Base-by-base conservation (phyloP, 2,797 vertebrate species). In the Etheostoma perlongum region DNA sequence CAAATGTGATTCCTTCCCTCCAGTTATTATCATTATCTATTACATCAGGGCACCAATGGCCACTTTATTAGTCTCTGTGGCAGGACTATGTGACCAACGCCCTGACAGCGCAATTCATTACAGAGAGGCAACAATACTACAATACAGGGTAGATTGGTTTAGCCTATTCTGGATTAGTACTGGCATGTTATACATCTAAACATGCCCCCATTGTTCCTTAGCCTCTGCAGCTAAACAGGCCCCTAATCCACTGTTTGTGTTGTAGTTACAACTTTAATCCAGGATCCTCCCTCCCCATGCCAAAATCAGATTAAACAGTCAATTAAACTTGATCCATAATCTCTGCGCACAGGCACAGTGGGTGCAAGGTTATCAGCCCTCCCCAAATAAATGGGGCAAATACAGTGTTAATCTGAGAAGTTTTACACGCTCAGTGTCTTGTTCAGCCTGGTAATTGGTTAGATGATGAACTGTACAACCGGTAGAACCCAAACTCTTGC, bases 291-390 rank as follows among this genome's bases (percentile, higher is more conserved):
- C 68, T 81, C 72, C 60, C 74, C 64, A 55, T 74, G 79, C 85
- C 89, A 86, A 87, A 91, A 90, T 91, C 89, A 91, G 91, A 94
- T 92, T 93, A 92, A 44, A 81, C 72, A 88, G 82, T 91, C 90
- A 92, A 92, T 93, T 93, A 88, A 89, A 92, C 76, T 84, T 78
- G 69, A 88, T 89, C 88, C 82, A 81, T 93, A 92, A 92, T 94
- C 90, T 91, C 58, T n/a, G 60, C 36, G 10, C 67, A 36, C 84
- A 75, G 76, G 66, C 82, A 85, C 74, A 71, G 74, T 57, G 83
- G 76, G 64, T 58, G 72, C 75, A 82, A 86, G 83, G 90, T 90
- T 91, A 90, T 89, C 84, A 72, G 64, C 66, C 33, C 55, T n/a
- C 40, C 58, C 55, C 60, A 82, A 86, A 42, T 70, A 87, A 90